Base-by-base conservation (phyloP, 2,113 vertebrate species). In the Neopipo cinnamomea region DNA sequence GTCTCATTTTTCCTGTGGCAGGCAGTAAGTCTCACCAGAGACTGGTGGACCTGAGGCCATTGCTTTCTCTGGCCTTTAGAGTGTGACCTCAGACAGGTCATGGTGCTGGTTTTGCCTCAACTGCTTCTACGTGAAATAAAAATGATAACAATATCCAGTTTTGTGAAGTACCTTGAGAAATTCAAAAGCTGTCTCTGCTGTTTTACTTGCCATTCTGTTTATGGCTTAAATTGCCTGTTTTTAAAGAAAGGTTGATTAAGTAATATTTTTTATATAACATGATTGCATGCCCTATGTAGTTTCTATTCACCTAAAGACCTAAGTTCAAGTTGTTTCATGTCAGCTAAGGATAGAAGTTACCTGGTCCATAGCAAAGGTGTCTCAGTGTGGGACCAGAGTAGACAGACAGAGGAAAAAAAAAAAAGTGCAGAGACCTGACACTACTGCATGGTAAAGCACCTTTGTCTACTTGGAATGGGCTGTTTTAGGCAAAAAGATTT, bases 341-440 rank as follows among this genome's bases (percentile, higher is more conserved):
- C 24, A 78, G 22, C 19, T 30, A 59, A 66, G 4, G 12, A 19
- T 16, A 28, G n/a, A 62, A 53, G 0, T 27, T 67, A 9, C 30
- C 4, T 50, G 42, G 11, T 67, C 25, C 46, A n/a, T 25, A 76
- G 44, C 13, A 79, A 58, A 65, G 35, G 10, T 0, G 0, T 20
- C 24, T 94, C 14, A 39, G 14, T 41, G 46, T 17, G 46, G 23
- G 27, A 68, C 7, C 0, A 2, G 6, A 13, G 39, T 42, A 25
- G 63, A 35, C 6, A 35, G 2, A 27, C 0, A 23, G 27, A 61
- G 13, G 18, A 20, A 25, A 58, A 41, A 25, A n/a, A n/a, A n/a
- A 42, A 75, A 52, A 28, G 5, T 42, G 24, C 14, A 42, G 49
- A 35, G 39, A 62, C 9, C 7, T 55, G 39, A 53, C 39, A 9